Percentiles rank a stretch among this genome's conserved stretches.
Conservation (phyloP, 2,888 invertebrate genomes). For the Seira sanloemensis region DNA sequence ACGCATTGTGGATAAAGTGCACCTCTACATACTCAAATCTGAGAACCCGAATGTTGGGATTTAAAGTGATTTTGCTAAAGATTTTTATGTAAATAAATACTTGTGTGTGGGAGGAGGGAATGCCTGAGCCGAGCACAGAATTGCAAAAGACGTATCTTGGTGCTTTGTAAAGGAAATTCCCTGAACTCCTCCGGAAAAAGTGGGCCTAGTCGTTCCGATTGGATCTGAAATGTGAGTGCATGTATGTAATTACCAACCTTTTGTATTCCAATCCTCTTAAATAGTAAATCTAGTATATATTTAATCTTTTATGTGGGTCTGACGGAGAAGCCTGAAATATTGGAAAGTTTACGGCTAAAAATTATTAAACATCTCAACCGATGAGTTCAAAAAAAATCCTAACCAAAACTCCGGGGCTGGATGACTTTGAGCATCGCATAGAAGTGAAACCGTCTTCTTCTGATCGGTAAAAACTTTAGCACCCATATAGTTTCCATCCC, state of each 20-base stretch:
- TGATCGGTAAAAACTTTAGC: conserved; percentile 61
- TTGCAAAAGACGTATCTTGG: conserved; percentile 59
- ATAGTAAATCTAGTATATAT: no score
- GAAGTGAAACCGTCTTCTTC: conserved; percentile 59
- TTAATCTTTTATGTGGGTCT: no score
- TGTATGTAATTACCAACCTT: no score
- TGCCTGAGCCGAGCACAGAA: conserved; percentile 72
- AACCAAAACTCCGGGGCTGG: conserved; percentile 72
- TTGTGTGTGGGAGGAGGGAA: conserved; percentile 71
- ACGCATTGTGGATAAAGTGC: background rate
- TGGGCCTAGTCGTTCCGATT: conserved; percentile 76
- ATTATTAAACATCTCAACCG: no score
- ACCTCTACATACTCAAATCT: no score
- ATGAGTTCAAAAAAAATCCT: conserved; percentile 20
- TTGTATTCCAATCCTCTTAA: no score
- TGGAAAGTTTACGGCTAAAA: background rate
- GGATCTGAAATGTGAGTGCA: conserved; percentile 76
- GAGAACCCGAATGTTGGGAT: no score
- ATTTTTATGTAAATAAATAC: no score
- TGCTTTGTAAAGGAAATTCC: conserved; percentile 60
- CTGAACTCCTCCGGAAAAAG: conserved; percentile 78
- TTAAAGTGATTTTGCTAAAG: no score
- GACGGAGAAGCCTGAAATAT: conserved; percentile 27
- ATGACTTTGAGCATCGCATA: conserved; percentile 73
- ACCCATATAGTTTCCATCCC: conserved; percentile 69